Evolutionary conservation across 2,888 invertebrate species (phyloP).

Genomic region (Agrochola lychnidis): DNA sequence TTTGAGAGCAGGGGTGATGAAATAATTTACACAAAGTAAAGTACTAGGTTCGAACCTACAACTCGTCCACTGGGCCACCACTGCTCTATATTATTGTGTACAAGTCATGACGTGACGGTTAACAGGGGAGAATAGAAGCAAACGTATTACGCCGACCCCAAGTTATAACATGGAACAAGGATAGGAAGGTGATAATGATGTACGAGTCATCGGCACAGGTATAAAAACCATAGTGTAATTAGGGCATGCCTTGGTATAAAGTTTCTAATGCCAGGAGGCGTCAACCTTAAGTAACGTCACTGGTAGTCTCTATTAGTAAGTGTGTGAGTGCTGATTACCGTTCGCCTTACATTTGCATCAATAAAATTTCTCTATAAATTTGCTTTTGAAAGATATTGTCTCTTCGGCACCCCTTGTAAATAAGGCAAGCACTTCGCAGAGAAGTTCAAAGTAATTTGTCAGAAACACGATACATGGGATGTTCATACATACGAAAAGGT

Average conservation of each 20-base stretch:
- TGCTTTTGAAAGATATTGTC: background rate
- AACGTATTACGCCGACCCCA: no score
- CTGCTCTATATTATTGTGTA: background rate
- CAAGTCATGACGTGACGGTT: background rate
- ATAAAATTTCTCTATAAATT: background rate
- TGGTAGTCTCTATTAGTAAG: no score
- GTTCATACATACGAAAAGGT: background rate
- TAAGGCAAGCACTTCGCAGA: background rate
- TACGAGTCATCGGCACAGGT: no score
- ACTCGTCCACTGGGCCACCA: no score
- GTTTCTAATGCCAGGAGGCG: background rate
- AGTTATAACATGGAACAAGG: no score
- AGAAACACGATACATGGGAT: background rate
- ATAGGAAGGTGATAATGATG: background rate
- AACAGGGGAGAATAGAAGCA: background rate
- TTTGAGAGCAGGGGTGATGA: no score
- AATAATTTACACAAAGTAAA: no score
- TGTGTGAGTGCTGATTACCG: background rate
- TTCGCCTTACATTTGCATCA: background rate
- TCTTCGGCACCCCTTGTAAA: background rate
- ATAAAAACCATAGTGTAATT: background rate
- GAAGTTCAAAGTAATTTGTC: background rate
- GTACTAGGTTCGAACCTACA: no score
- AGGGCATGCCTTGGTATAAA: background rate
- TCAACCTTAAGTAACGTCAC: background rate